Evolutionary conservation across 2,797 vertebrate genomes (phyloP).

Genomic region (Siniperca scherzeri): DNA sequence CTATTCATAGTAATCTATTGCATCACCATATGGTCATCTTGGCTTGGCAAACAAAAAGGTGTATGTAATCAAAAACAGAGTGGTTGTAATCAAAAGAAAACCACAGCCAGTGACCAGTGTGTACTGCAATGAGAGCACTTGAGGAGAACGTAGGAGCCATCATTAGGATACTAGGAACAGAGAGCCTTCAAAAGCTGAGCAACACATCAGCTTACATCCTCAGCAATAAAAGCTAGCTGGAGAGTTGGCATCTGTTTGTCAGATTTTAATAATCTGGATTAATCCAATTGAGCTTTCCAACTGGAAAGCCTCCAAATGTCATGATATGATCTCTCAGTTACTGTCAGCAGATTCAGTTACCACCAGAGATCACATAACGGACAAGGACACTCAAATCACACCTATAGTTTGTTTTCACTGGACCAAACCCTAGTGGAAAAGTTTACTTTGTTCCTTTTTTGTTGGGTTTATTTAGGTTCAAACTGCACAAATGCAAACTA

Average conservation of each 20-base stretch:
- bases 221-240: not conserved
- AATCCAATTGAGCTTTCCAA: slow-evolving; percentile 1
- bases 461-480: slow-evolving; percentile 19
- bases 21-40: slow-evolving; percentile 50
- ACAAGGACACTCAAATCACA: slow-evolving; percentile 30
- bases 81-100: slow-evolving; percentile 47
- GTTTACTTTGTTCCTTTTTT: slow-evolving; percentile 9
- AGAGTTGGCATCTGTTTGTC: slow-evolving; percentile 18
- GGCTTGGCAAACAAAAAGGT: slow-evolving; percentile 34
- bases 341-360: slow-evolving; percentile 13
- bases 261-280: slow-evolving; percentile 27
- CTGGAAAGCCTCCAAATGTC: slow-evolving; percentile 33
- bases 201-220: not conserved
- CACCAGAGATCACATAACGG: not conserved
- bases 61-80: slow-evolving; percentile 51
- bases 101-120: slow-evolving; percentile 14
- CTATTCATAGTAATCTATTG: slow-evolving; percentile 49
- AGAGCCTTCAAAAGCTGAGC: not conserved
- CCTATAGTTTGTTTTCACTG: slow-evolving; percentile 25
- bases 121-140: slow-evolving; percentile 24
- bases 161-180: not conserved
- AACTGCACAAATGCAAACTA: not conserved
- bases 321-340: slow-evolving; percentile 31
- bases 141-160: slow-evolving; percentile 10
- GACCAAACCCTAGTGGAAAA: not conserved